Evolutionary conservation across 2,797 vertebrate species (phyloP), one percentile per base, ranked within the genome.

Genomic region (Australoheros facetus): DNA sequence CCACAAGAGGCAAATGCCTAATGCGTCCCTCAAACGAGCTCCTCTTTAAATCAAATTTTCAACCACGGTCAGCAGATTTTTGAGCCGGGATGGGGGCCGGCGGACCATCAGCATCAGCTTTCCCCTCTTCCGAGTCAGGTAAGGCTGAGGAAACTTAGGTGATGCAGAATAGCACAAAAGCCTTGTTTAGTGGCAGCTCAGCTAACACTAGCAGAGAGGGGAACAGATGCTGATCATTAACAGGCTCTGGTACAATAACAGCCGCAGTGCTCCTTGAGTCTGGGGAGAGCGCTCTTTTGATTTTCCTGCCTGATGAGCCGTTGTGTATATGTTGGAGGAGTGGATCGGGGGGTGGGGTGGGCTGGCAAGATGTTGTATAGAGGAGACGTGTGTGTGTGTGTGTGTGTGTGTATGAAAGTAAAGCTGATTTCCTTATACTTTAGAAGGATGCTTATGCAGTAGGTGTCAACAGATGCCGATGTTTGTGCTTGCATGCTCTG

Each of bases 201-300:
- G 89, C 88, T 90, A 88, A 88, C 51, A 54, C 87, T 87, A 84
- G 84, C 87, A 78, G 84, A 87, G 86, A 85, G 62, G 81, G 85
- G 83, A 93, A 91, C 93, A 93, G 93, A 93, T 93, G 94, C 91
- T 92, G 92, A 92, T 94, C 92, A 94, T 95, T 94, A 95, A 91
- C 91, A 75, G 88, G 88, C 89, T 90, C 78, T 87, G 87, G 82
- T 92, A 91, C 88, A 92, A 92, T 93, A 93, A 93, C 93, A 92
- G 88, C 89, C 82, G 79, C 88, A 87, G 76, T 75, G 86, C 90
- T 91, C 87, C 89, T 89, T 21, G 59, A 92, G 89, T 88, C 88
- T 93, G 89, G 91, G 93, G 91, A 93, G 86, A 85, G 85, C 14
- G 55, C 85, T 85, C 90, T 91, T 93, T 91, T 90, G 91, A 93